These are phyloP conservation scores for Acanthoscelides obtectus DNA, from an alignment of 2,888 invertebrate species.

Conservation along the genomic window DNA sequence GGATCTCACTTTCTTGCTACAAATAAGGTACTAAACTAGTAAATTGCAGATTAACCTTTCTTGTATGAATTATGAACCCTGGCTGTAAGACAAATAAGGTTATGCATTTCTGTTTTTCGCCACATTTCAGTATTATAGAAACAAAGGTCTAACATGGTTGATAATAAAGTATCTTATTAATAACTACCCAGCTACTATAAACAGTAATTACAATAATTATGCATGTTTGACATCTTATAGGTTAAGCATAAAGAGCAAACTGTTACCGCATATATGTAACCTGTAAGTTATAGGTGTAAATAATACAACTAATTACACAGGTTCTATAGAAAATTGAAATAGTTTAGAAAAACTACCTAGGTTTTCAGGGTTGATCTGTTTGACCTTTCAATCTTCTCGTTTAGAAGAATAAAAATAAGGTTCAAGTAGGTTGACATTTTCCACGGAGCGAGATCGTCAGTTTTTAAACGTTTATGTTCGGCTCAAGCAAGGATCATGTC, in stretches of 20 bases:
- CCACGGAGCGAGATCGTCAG: too few relatives aligned
- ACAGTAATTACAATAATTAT: background rate
- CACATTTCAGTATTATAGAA: background rate
- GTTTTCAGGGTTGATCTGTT: too few relatives aligned
- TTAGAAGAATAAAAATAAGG: too few relatives aligned
- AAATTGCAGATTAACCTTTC: background rate
- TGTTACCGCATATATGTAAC: background rate
- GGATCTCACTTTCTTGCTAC: background rate
- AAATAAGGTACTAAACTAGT: background rate
- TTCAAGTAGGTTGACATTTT: too few relatives aligned
- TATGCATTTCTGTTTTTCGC: background rate
- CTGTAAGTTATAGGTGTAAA: background rate
- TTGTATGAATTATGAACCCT: background rate
- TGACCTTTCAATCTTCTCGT: too few relatives aligned
- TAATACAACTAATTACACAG: background rate
- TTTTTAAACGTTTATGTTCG: too few relatives aligned
- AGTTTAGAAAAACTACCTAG: too few relatives aligned
- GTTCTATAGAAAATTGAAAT: too few relatives aligned
- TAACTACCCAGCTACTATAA: background rate
- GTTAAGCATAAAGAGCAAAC: background rate
- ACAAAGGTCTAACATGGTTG: background rate
- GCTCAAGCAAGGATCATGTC: too few relatives aligned
- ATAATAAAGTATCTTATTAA: background rate
- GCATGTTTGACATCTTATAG: background rate
- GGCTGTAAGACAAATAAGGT: background rate